Conservation (phyloP, 2,888 invertebrate genomes). For the Parthenolecanium corni region DNA sequence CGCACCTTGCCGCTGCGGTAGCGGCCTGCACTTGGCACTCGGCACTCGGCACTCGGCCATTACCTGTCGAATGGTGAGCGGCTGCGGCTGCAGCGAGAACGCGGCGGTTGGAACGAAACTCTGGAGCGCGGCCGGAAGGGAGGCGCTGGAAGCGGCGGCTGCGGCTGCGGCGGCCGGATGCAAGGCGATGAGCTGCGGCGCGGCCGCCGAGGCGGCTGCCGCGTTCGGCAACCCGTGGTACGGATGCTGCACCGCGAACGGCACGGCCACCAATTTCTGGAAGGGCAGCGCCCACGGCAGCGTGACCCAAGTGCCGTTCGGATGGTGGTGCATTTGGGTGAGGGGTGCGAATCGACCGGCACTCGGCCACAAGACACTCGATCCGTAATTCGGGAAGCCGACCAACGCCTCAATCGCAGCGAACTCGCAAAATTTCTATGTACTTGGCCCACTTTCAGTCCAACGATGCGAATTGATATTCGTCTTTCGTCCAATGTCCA, state of each 20-base stretch:
- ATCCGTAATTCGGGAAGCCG: too few relatives aligned
- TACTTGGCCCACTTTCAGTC: too few relatives aligned
- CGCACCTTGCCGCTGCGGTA: too few relatives aligned
- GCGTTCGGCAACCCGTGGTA: constrained; percentile 20
- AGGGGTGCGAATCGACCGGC: too few relatives aligned
- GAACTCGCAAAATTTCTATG: too few relatives aligned
- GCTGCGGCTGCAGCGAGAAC: constrained; percentile 21
- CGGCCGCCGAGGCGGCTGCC: constrained; percentile 9
- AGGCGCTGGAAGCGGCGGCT: constrained; percentile 1
- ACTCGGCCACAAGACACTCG: too few relatives aligned
- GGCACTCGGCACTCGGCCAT: too few relatives aligned
- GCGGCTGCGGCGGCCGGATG: constrained; percentile 14
- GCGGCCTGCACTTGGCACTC: too few relatives aligned
- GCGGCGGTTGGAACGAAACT: constrained; percentile 13
- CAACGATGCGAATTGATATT: too few relatives aligned
- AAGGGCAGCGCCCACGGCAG: constrained; percentile 25
- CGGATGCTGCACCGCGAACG: constrained; percentile 26
- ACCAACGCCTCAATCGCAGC: too few relatives aligned
- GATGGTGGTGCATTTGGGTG: constrained; percentile 26
- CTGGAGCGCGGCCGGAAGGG: constrained; percentile 11
- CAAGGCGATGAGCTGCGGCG: constrained; percentile 15
- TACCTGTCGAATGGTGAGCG: constrained; percentile 25
- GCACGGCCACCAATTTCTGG: constrained; percentile 22
- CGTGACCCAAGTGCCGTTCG: constrained; percentile 26
- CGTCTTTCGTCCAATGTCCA: too few relatives aligned